These are phyloP conservation scores for Myiotriccus ornatus DNA, from an alignment of 2,797 vertebrate species.

Conservation along the genomic window DNA sequence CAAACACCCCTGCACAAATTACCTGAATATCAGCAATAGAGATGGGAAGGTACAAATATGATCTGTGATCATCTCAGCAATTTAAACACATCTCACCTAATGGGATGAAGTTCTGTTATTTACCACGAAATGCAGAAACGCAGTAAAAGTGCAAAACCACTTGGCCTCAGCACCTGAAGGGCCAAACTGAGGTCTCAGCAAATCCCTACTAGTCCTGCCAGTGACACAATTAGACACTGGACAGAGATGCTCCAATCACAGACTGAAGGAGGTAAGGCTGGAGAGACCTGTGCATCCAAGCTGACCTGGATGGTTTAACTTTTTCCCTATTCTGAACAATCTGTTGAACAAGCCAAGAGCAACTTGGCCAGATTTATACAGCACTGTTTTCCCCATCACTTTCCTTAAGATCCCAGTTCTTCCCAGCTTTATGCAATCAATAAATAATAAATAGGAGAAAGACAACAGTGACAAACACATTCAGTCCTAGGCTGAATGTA, in stretches of 20 bases:
- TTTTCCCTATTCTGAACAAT: not conserved
- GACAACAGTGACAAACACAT: not conserved
- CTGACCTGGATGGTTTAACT: not conserved
- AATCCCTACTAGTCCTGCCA: not conserved
- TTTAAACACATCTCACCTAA: not conserved
- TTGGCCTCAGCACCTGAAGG: not conserved
- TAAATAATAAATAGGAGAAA: not conserved
- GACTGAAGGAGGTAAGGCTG: not conserved
- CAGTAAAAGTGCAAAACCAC: not conserved
- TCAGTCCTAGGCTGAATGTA: not conserved
- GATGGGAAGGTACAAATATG: fast-evolving
- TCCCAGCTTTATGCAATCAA: not conserved
- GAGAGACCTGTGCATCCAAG: not conserved
- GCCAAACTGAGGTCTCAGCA: not conserved
- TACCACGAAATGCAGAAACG: not conserved
- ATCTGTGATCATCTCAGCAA: not conserved
- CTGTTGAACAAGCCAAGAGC: not conserved
- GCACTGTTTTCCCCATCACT: not conserved
- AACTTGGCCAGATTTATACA: not conserved
- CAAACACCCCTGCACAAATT: not conserved
- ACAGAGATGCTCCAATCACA: fast-evolving
- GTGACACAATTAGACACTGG: not conserved
- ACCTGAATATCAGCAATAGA: not conserved
- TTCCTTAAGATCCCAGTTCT: not conserved
- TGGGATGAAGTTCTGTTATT: not conserved